Base-by-base conservation (phyloP, 2,888 invertebrate species). In the Liodrosophila aerea region DNA sequence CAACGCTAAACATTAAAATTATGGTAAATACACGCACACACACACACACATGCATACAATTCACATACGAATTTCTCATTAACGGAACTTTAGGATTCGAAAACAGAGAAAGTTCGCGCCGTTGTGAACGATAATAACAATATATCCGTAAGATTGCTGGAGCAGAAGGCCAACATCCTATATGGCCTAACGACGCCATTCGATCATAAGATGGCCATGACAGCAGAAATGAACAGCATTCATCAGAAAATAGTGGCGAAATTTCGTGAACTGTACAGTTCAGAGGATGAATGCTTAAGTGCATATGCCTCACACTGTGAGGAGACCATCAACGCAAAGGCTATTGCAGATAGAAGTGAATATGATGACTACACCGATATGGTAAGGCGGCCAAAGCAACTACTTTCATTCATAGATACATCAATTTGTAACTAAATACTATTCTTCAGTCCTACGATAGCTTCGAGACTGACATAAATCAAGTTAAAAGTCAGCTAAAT, bases 311-410 rank as follows among this genome's bases (percentile, higher is more conserved):
- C 7, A 2, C 47, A 64, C 39, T 68, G 68, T 8, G 30, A 15
- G 0, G 37, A 56, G 12, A 36, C 40, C 0, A 9, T 60, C 9
- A 30, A 27, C 4, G 43, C 31, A 1, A 1, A 18, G 7, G 31
- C 16, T 1, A 3, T 9, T 7, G 8, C 0, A 2, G 5, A 15
- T 2, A 11, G 8, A 1, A 8, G 1, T 4, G 29, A 13, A 15
- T 51, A 40, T 8, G 67, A 68, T n/a, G 53, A 68, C 31, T 54
- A n/a, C 18, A 59, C 59, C 12, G 29, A 47, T 4, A 59, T 64
- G 67, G 67, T 68, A 27, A 15, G 5, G 7, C n/a, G n/a, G n/a
- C n/a, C n/a, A n/a, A n/a, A n/a, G n/a, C n/a, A n/a, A n/a, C n/a
- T n/a, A n/a, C n/a, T n/a, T n/a, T 41, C 8, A 1, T 16, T 8